Base-by-base conservation (phyloP, 1,140 invertebrate genomes). In the Orchestia grillus region DNA sequence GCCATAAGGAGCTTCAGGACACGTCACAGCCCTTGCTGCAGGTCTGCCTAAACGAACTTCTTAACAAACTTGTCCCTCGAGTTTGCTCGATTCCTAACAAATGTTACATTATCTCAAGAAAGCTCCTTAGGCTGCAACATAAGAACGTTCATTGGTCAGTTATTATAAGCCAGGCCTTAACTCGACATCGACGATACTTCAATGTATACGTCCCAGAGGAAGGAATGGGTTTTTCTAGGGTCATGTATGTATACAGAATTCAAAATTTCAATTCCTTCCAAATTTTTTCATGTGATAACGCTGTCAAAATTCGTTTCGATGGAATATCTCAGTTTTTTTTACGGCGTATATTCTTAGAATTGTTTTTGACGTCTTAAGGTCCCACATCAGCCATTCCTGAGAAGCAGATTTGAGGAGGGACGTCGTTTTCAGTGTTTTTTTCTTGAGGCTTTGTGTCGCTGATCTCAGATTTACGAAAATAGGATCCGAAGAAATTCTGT, bases 401-500 rank as follows among this genome's bases (percentile, higher is more conserved):
- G 62, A 77, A 77, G 62, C 11, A 3, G 62, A 77, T 77, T 36
- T 77, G 11, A 77, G 15, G 3, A 42, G 41, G 42, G 4, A 36
- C 42, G 16, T 90, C 43, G 15, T 90, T 90, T 42, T 44, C 87
- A 40, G n/a, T n/a, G 8, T 87, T 87, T 8, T 87, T 87, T 87
- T 87, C 87, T 41, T 41, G 41, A 15, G 43, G 88, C 41, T 41
- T 11, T 44, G 88, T 4, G 15, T 90, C 88, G 42, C 28, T 44
- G 88, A 90, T 90, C n/a, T 42, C 16, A 28, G 41, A 42, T 42
- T 90, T 90, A 44, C 15, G 88, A 90, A 90, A 90, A 90, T 90
- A 90, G 88, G 88, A 90, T 90, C 41, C 88, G 41, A 90, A 90
- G 88, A 90, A 90, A 41, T 44, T 15, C 88, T 44, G 36, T 90